Base-by-base conservation (phyloP, 2,888 invertebrate genomes). In the Acanthosepion pharaonis region DNA sequence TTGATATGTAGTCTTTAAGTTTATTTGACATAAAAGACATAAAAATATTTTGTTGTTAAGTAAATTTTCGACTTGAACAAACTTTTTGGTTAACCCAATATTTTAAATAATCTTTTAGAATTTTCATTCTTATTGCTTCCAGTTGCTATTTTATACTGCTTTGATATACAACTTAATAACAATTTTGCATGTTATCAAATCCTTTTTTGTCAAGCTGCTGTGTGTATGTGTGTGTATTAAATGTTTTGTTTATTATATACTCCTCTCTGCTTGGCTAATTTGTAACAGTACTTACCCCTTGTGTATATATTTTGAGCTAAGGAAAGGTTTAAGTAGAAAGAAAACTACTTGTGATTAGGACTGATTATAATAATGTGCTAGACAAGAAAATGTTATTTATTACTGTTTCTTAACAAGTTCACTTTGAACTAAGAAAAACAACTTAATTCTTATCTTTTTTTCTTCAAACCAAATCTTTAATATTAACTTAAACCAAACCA, bases 161-260 rank as follows among this genome's bases (percentile, higher is more conserved):
- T 78, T 78, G 28, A 78, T 78, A n/a, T 78, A 78, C 28, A 8
- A 55, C 55, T 55, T 23, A 23, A 59, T 78, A 33, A n/a, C 78
- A 78, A 3, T 78, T 78, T n/a, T n/a, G 78, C 78, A 78, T 78
- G 78, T 8, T n/a, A 78, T 78, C 78, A n/a, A 33, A 78, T 11
- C 78, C 78, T 15, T 78, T 78, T 78, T 78, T 78, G 78, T 78
- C n/a, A n/a, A n/a, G 78, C 78, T 78, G 78, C n/a, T 78, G 78
- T 78, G 33, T 78, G 78, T 33, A 78, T 78, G 78, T 78, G 33
- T 78, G 78, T 33, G 33, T 78, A 33, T 78, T 15, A 78, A 78
- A 78, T 78, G 78, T 78, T 78, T 64, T 64, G 64, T 64, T 64
- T 64, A 64, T 64, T 25, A 28, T 23, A 64, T 25, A 64, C 64